Evolutionary conservation across 1,140 invertebrate species (phyloP), one percentile per base, ranked within the genome.

Genomic region (Octopus sinensis): DNA sequence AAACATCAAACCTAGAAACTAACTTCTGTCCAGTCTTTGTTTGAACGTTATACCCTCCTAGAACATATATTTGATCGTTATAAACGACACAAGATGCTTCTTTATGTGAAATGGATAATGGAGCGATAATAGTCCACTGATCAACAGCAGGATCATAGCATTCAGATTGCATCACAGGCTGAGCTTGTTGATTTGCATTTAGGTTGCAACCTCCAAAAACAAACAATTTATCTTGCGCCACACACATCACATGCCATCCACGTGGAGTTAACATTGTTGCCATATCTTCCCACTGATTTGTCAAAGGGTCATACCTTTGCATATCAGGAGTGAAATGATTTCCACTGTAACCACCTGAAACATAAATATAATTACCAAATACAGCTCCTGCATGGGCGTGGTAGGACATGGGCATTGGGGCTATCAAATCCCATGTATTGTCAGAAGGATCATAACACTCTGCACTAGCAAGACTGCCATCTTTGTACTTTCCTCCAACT

Each of bases 81-180:
- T 90, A 90, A 53, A 91, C 86, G 51, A 91, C 89, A 85, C 89
- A 90, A 10, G 88, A 90, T 23, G 90, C 90, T 78, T 91, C 90
- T 84, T 91, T 91, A 82, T 91, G 90, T n/a, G 90, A 90, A 9
- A 90, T 88, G 30, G 93, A 92, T 68, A 95, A 87, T 0, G 93
- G 91, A 52, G 92, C 90, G 76, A 95, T 92, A 82, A 92, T 92
- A 53, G 92, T 92, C 95, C 95, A 95, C 17, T 91, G 91, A 87
- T 95, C 94, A 6, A 91, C 91, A 17, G 86, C 87, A 0, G 93
- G 92, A 87, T 95, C 93, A 85, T 95, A 95, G 80, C 93, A 92
- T 88, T 95, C 94, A 80, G 93, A 94, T 93, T 92, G 95, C 94
- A 91, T 93, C 82, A 88, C 92, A 80, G 93, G 93, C 81, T 95